These are phyloP conservation scores for Lycocerus yunnanus DNA, from an alignment of 2,888 invertebrate genomes.

Conservation along the genomic window DNA sequence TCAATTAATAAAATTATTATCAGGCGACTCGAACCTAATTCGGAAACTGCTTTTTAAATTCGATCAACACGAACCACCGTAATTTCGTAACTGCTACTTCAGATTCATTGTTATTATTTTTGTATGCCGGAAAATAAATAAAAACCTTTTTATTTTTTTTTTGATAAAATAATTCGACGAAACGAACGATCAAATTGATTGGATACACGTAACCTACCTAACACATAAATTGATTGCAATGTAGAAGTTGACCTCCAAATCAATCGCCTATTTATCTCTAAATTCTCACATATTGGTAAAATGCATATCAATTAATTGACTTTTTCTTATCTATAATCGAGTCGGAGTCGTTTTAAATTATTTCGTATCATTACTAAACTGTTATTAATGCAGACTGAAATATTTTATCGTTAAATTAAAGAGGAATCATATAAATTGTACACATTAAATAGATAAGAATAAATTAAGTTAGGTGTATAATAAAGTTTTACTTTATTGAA, in stretches of 20 bases:
- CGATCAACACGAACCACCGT: too few species aligned
- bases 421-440: not conserved
- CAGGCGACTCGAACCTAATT: too few species aligned
- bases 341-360: slow-evolving; percentile 10
- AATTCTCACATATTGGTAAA: slow-evolving; percentile 3
- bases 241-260: slow-evolving; percentile 13
- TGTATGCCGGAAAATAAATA: too few species aligned
- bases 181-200: not conserved
- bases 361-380: not conserved
- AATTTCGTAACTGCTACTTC: too few species aligned
- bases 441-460: not conserved
- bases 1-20: too few species aligned
- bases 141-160: too few species aligned
- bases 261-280: slow-evolving; percentile 11
- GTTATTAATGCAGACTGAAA: not conserved
- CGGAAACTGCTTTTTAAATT: too few species aligned
- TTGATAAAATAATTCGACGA: not conserved
- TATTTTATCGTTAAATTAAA: not conserved
- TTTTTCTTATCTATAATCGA: slow-evolving; percentile 10
- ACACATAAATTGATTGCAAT: slow-evolving; percentile 15
- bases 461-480: not conserved
- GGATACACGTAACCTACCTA: not conserved
- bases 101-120: too few species aligned
- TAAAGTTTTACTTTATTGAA: not conserved
- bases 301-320: slow-evolving; percentile 15